Conservation (phyloP, 2,113 vertebrate species). For the Setophaga coronata region DNA sequence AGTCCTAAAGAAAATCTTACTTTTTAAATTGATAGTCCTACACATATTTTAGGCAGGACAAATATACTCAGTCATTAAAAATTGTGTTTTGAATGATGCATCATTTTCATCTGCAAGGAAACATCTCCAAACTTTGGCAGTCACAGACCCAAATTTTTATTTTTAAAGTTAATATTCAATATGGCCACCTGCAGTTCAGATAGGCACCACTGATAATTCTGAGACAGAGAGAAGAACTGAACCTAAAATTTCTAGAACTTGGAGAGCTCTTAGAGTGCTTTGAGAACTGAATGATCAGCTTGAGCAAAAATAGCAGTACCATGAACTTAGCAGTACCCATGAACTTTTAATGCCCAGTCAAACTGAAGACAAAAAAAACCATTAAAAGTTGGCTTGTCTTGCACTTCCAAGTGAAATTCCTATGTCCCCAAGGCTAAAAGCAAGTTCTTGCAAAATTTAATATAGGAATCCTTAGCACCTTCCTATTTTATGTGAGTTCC, state of each 20-base stretch:
- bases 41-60: not conserved
- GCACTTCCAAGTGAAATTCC: not conserved
- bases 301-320: not conserved
- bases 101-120: not conserved
- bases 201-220: not conserved
- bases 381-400: not conserved
- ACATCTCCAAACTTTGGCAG: not conserved
- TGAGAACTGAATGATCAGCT: not conserved
- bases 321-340: not conserved
- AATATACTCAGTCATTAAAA: not conserved
- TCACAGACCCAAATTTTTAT: not conserved
- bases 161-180: fast-evolving
- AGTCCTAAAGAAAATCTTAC: not conserved
- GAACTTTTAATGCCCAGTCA: not conserved
- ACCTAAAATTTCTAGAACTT: not conserved
- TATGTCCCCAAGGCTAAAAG: not conserved
- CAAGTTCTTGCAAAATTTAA: not conserved
- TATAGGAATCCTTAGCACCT: not conserved
- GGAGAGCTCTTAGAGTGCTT: not conserved
- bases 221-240: not conserved
- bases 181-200: not conserved
- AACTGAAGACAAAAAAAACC: not conserved
- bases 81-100: not conserved
- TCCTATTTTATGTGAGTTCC: not conserved
- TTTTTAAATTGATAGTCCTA: not conserved